Evolutionary conservation across 2,888 invertebrate species (phyloP).

Genomic region (Eumacrocentrus americanus): DNA sequence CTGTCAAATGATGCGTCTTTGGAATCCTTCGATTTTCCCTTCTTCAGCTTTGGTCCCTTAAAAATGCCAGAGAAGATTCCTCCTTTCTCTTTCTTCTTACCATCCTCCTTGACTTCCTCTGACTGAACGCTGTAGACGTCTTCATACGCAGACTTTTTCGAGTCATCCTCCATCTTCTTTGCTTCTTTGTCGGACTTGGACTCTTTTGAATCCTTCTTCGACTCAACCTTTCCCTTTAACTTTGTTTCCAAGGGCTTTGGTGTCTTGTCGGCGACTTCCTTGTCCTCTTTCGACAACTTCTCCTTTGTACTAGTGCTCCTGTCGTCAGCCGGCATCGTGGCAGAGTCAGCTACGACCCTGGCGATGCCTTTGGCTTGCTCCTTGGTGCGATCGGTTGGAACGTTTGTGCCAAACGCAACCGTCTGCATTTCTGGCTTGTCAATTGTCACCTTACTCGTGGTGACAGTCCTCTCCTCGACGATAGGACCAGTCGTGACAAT

Average conservation of each 20-base stretch:
- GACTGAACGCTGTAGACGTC: conserved; percentile 46
- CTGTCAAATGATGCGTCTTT: conserved; percentile 55
- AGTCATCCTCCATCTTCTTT: conserved; percentile 39
- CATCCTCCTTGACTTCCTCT: conserved; percentile 42
- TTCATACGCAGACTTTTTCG: conserved; percentile 46
- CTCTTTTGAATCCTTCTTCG: conserved; percentile 39
- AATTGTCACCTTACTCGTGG: conserved; percentile 32
- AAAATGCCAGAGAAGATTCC: conserved; percentile 56
- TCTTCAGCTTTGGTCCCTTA: conserved; percentile 53
- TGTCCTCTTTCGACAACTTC: conserved; percentile 65
- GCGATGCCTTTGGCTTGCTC: conserved; percentile 38
- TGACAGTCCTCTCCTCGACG: conserved; percentile 33
- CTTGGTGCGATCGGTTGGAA: conserved; percentile 37
- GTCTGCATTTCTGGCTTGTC: conserved; percentile 36
- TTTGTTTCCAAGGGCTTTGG: conserved; percentile 64
- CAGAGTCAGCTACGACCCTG: conserved; percentile 40
- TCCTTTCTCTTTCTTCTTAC: conserved; percentile 47
- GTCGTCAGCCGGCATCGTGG: conserved; percentile 36
- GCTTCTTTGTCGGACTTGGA: conserved; percentile 34
- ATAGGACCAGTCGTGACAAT: conserved; percentile 27
- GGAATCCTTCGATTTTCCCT: conserved; percentile 50
- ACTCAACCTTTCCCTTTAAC: conserved; percentile 32
- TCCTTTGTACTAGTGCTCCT: conserved; percentile 60
- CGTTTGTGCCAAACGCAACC: conserved; percentile 41
- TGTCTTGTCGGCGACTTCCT: conserved; percentile 64